These are phyloP conservation scores for Martes flavigula DNA, from an alignment of 2,797 vertebrate genomes.

Conservation along the genomic window DNA sequence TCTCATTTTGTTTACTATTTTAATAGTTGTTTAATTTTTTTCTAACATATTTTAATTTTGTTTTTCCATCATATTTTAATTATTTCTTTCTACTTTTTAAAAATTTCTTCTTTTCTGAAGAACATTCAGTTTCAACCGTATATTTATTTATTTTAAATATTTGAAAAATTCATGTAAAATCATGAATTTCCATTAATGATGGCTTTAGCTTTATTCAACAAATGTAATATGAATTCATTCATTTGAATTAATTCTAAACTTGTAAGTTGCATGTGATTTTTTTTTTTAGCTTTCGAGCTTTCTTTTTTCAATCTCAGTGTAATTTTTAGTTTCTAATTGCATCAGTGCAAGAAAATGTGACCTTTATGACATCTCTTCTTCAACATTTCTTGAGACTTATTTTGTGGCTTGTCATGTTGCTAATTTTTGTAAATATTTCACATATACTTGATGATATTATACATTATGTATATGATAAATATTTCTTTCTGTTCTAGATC, in stretches of 20 bases:
- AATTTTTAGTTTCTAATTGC: not conserved
- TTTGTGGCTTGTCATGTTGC: not conserved
- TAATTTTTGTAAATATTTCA: not conserved
- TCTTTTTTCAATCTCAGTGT: not conserved
- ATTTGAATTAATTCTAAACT: not conserved
- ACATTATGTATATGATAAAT: not conserved
- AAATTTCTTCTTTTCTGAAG: not conserved
- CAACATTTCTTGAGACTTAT: not conserved
- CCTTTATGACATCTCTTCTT: not conserved
- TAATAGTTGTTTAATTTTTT: not conserved
- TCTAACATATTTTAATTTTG: not conserved
- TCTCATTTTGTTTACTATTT: not conserved
- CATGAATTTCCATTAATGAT: not conserved
- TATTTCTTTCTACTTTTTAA: not conserved
- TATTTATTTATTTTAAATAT: not conserved
- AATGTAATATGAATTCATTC: not conserved
- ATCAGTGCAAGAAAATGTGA: not conserved
- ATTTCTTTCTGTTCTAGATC: not conserved
- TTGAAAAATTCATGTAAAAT: not conserved
- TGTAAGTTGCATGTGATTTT: not conserved
- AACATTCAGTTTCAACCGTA: not conserved
- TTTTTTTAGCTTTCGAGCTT: not conserved
- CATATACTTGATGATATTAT: not conserved
- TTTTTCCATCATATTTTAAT: not conserved
- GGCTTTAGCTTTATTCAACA: not conserved